Conservation (phyloP, 2,888 invertebrate genomes). For the Uropetala carovei region DNA sequence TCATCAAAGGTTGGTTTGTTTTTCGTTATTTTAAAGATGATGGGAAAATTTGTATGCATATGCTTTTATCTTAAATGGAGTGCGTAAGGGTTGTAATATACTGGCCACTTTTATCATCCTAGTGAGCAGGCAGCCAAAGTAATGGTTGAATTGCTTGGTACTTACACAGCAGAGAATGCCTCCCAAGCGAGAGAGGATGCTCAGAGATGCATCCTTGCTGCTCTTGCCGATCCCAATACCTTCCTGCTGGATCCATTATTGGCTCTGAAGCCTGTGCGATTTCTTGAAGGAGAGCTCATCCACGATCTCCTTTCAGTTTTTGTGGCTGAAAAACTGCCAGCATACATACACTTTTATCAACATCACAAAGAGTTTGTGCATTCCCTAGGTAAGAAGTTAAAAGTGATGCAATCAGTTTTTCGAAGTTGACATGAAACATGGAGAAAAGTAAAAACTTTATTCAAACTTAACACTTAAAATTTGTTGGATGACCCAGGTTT, state of each 20-base stretch:
- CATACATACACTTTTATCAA: slow-evolving; percentile 94
- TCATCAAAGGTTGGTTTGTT: slow-evolving; percentile 84
- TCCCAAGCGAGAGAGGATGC: slow-evolving; percentile 98
- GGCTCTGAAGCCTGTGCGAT: slow-evolving; percentile 94
- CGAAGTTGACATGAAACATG: too few species aligned
- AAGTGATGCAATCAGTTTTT: not conserved
- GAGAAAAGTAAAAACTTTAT: too few species aligned
- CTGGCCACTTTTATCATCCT: slow-evolving; percentile 70
- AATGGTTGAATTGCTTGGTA: slow-evolving; percentile 97
- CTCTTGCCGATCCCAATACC: slow-evolving; percentile 95
- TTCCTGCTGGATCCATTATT: slow-evolving; percentile 96
- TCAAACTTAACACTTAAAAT: too few species aligned
- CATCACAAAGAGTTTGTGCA: slow-evolving; percentile 94
- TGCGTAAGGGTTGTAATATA: slow-evolving; percentile 19
- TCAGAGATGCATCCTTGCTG: slow-evolving; percentile 95
- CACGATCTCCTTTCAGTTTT: slow-evolving; percentile 96
- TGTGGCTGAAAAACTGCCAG: slow-evolving; percentile 94
- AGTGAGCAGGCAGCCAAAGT: slow-evolving; percentile 96
- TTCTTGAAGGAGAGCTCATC: slow-evolving; percentile 95
- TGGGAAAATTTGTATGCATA: slow-evolving; percentile 33
- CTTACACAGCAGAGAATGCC: slow-evolving; percentile 98
- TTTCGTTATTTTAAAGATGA: not conserved
- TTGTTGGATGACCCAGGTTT: too few species aligned
- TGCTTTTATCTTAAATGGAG: slow-evolving; percentile 59
- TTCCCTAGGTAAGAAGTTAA: slow-evolving; percentile 74